Evolutionary conservation across 2,797 vertebrate genomes (phyloP).

Genomic region (Eptatretus atami): DNA sequence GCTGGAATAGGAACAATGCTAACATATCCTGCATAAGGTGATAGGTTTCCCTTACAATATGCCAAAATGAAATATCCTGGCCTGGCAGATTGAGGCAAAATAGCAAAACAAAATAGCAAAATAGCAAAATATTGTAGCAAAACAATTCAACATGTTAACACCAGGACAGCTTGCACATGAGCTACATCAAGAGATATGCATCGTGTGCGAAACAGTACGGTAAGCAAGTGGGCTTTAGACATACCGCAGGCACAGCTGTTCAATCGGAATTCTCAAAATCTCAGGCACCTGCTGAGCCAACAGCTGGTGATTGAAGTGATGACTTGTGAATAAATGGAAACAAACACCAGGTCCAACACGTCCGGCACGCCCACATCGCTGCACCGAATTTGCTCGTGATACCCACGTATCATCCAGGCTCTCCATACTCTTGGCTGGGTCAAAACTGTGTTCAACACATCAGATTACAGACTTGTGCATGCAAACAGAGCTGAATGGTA

Average conservation of each 20-base stretch:
- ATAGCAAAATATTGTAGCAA: too few species aligned
- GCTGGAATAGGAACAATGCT: too few species aligned
- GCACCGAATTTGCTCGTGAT: slow-evolving; percentile 59
- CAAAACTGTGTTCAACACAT: slow-evolving; percentile 23
- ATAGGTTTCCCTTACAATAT: too few species aligned
- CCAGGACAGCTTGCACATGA: too few species aligned
- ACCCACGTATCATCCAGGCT: slow-evolving; percentile 79
- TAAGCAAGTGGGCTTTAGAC: background rate
- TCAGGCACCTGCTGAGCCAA: slow-evolving; percentile 59
- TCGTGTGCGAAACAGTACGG: background rate
- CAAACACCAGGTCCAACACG: slow-evolving; percentile 71
- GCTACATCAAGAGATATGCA: too few species aligned
- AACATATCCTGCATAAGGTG: too few species aligned
- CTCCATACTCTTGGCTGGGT: slow-evolving; percentile 83
- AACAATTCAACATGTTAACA: too few species aligned
- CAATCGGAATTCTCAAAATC: slow-evolving; percentile 67
- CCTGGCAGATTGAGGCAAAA: too few species aligned
- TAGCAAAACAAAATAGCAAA: too few species aligned
- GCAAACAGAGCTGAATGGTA: too few species aligned
- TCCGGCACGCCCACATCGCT: slow-evolving; percentile 65
- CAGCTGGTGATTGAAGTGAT: slow-evolving; percentile 54
- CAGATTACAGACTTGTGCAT: too few species aligned
- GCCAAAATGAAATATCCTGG: too few species aligned
- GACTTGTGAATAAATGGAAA: slow-evolving; percentile 83
- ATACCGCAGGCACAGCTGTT: slow-evolving; percentile 76